Percentiles rank a stretch among this genome's conserved stretches.
Conservation (phyloP, 2,113 vertebrate species). For the Pionites leucogaster region DNA sequence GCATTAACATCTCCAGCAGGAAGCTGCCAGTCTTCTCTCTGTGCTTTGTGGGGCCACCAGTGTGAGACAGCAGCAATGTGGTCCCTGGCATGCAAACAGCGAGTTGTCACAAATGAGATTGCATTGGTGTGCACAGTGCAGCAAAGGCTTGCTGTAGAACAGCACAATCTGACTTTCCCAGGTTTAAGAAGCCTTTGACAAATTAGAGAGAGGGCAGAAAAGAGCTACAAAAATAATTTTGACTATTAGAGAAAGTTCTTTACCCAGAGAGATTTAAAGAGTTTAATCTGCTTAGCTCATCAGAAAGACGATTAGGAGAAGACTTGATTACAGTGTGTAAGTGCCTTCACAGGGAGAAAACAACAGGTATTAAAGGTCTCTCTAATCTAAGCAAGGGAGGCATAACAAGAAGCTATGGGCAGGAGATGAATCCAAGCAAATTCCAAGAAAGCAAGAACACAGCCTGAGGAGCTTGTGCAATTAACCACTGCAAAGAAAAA, state of each 20-base stretch:
- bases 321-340: constrained; percentile 14
- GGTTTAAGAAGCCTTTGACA: not conserved
- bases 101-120: accelerated
- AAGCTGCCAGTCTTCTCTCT: not conserved
- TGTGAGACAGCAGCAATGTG: accelerated
- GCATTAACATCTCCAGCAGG: not conserved
- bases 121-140: accelerated
- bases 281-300: constrained; percentile 34
- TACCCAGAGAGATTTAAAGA: not conserved
- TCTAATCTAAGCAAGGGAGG: not conserved
- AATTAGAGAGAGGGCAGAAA: constrained; percentile 3
- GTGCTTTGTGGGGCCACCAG: accelerated
- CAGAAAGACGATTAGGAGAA: constrained; percentile 11
- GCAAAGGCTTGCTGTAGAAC: not conserved
- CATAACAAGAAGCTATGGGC: not conserved
- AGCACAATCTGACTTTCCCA: accelerated
- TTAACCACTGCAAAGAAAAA: not conserved
- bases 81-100: no score
- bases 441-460: not conserved
- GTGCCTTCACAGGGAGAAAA: not conserved
- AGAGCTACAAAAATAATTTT: not conserved
- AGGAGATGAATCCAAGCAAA: not conserved
- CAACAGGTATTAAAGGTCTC: not conserved
- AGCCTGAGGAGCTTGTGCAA: not conserved
- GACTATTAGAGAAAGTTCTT: constrained; percentile 2